Conservation (phyloP, 2,797 vertebrate species). For the Hafferia zeledoni region DNA sequence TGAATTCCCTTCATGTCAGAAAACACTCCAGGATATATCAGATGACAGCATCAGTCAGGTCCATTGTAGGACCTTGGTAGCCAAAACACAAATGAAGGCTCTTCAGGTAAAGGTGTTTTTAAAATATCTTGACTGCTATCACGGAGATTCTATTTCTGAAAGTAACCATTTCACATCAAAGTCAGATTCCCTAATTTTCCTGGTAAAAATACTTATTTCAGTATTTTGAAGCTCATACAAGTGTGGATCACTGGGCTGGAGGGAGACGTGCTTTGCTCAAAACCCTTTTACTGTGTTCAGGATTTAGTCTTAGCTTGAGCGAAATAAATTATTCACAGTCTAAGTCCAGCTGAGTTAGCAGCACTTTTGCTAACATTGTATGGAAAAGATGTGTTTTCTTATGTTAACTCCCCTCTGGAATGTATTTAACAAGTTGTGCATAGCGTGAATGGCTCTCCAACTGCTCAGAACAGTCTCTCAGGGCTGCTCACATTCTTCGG, state of each 20-base stretch:
- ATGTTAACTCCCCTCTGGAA: slow-evolving; percentile 2
- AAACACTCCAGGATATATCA: not conserved
- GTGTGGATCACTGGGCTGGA: not conserved
- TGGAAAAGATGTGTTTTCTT: not conserved
- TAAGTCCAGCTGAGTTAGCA: not conserved
- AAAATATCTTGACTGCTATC: not conserved
- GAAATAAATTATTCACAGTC: not conserved
- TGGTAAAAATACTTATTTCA: not conserved
- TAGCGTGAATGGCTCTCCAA: not conserved
- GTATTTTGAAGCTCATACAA: not conserved
- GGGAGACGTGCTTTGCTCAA: not conserved
- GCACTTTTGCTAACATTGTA: not conserved
- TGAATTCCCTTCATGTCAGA: not conserved
- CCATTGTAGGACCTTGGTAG: not conserved
- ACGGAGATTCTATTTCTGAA: not conserved
- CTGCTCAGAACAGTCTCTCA: not conserved
- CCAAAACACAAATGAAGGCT: not conserved
- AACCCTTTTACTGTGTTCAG: not conserved
- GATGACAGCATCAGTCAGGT: not conserved
- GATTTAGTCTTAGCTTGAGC: not conserved
- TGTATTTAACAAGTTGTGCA: not conserved
- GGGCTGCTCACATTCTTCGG: not conserved
- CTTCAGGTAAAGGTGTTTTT: not conserved
- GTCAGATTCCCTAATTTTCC: not conserved
- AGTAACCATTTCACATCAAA: not conserved